Base-by-base conservation (phyloP, 2,888 invertebrate genomes). In the Euzophera pinguis region DNA sequence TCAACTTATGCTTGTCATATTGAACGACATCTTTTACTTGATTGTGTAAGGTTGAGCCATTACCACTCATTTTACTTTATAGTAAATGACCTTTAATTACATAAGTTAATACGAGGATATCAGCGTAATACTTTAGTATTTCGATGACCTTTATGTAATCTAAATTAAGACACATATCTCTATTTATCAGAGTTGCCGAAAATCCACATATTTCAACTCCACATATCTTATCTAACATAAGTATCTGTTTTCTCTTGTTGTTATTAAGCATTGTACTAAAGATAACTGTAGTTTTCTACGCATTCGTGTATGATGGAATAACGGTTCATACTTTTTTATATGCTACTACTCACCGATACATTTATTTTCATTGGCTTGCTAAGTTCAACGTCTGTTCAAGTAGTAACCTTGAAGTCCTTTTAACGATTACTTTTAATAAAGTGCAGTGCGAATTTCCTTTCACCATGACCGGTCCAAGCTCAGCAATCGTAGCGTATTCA, bases 341-440 rank as follows among this genome's bases (percentile, higher is more conserved):
- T 27, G 16, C 27, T 13, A 27, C 14, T 22, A 29, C 29, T 43
- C 13, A 12, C 12, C 29, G 29, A 22, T 43, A 43, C 27, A 16
- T 27, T 43, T 29, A 39, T 27, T 49, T 49, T 38, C 38, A 38
- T 38, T 37, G 27, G 38, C 27, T 39, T 37, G 27, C 10, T 45
- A 49, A 38, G 29, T 49, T 49, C 38, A 38, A 27, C 38, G 37
- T 35, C 35, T 35, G 16, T 12, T 16, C 0, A 7, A n/a, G 14
- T 27, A 38, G 14, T 27, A 38, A 38, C 38, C 48, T 49, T 49
- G 38, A 37, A n/a, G 27, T 37, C 48, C 27, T 37, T 48, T 35
- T 35, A 12, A 14, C 22, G 38, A 35, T 16, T 16, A 14, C 1
- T 49, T 27, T n/a, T 29, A 4, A 49, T 49, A 49, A 22, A 22